A percentile compares a stretch with the other conserved stretches of the same genome.
Evolutionary conservation across 2,797 vertebrate species (phyloP).

Genomic region (Emys orbicularis): DNA sequence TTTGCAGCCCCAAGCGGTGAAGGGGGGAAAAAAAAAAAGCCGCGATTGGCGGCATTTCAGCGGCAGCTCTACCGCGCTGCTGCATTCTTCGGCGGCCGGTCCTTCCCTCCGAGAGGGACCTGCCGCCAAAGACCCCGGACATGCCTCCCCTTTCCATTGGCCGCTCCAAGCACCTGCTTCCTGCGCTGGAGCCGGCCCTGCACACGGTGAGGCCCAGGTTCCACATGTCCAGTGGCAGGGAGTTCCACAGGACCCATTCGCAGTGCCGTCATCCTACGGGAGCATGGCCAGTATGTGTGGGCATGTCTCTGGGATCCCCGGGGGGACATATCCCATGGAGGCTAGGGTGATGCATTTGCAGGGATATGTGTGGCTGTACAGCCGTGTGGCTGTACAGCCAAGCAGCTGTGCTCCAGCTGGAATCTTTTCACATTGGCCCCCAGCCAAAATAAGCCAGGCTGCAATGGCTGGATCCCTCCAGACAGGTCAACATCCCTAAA

Average conservation of each 20-base stretch:
- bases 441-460: neutral
- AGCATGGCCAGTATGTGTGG: neutral
- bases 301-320: neutral
- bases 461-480: neutral
- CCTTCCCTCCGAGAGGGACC: no score
- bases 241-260: neutral
- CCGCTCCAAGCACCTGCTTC: no score
- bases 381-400: neutral
- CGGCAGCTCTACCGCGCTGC: no score
- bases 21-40: no score
- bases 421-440: neutral
- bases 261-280: neutral
- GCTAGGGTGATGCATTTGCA: no score
- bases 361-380: neutral
- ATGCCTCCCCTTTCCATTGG: no score
- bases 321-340: neutral
- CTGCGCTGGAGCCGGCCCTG: no score
- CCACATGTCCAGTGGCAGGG: neutral
- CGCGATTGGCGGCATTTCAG: no score
- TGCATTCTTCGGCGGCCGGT: no score
- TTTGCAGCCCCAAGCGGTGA: no score
- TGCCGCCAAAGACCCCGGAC: no score
- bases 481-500: neutral
- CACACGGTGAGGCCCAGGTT: neutral
- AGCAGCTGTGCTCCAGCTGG: neutral